These are phyloP conservation scores for Polylopha cassiicola DNA, from an alignment of 2,888 invertebrate genomes.

Conservation along the genomic window DNA sequence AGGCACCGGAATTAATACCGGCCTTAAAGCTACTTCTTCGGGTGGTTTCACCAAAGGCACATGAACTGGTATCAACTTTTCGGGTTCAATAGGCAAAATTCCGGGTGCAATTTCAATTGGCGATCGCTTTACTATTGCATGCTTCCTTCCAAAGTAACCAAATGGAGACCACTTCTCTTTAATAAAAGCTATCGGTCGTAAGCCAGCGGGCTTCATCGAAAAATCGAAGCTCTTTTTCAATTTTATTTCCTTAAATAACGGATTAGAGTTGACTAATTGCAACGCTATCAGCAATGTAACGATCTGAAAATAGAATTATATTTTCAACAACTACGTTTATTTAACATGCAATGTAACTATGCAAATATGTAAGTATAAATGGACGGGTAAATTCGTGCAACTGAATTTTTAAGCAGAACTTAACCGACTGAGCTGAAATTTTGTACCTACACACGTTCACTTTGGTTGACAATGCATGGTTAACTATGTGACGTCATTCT, in stretches of 20 bases:
- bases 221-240: constrained; percentile 45
- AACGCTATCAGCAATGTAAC: constrained; percentile 27
- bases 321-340: background rate
- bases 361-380: too few species aligned
- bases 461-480: too few species aligned
- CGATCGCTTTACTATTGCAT: constrained; percentile 34
- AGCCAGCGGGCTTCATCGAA: constrained; percentile 38
- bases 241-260: constrained; percentile 38
- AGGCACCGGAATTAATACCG: too few species aligned
- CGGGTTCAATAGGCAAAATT: too few species aligned
- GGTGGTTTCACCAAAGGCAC: constrained; percentile 5
- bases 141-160: constrained; percentile 39
- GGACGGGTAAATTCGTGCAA: too few species aligned
- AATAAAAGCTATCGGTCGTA: constrained; percentile 41
- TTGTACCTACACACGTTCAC: too few species aligned
- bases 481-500: too few species aligned
- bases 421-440: too few species aligned
- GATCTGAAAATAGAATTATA: constrained; percentile 29
- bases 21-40: background rate
- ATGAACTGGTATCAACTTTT: background rate
- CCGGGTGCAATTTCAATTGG: background rate
- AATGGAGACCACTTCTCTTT: constrained; percentile 50
- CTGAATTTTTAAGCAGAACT: too few species aligned
- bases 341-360: background rate
- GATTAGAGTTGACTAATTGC: constrained; percentile 27